Percentiles rank a stretch among this genome's conserved stretches.
Evolutionary conservation across 2,888 invertebrate genomes (phyloP).

Genomic region (Caenorhabditis sp.): DNA sequence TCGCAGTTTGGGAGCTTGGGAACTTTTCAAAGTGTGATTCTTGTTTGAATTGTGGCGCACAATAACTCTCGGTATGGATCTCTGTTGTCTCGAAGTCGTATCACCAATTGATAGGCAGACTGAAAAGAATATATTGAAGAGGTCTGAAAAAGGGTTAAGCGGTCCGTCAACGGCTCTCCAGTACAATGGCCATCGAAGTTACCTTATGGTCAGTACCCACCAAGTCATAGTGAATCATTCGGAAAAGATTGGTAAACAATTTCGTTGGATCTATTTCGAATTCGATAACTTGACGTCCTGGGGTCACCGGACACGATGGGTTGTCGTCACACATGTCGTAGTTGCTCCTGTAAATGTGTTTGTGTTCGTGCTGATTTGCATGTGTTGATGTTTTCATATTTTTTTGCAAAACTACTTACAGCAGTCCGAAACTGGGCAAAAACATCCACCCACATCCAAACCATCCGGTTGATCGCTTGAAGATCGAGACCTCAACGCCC

Average conservation of each 20-base stretch:
- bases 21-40: conserved; percentile 66
- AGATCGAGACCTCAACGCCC: conserved; percentile 78
- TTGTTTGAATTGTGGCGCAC: conserved; percentile 78
- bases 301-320: conserved; percentile 73
- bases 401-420: conserved; percentile 67
- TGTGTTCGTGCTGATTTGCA: not conserved
- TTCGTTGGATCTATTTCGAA: conserved; percentile 75
- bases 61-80: conserved; percentile 76
- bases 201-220: conserved; percentile 63
- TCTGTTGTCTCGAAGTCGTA: conserved; percentile 77
- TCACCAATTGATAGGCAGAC: conserved; percentile 77
- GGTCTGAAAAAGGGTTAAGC: not conserved
- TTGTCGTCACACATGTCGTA: conserved; percentile 75
- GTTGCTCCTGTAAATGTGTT: conserved; percentile 64
- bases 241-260: conserved; percentile 76
- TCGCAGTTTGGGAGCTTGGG: not conserved
- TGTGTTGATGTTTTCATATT: conserved; percentile 10
- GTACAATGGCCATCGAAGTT: conserved; percentile 42
- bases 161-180: conserved; percentile 32
- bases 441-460: conserved; percentile 82
- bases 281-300: conserved; percentile 79
- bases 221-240: conserved; percentile 76
- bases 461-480: conserved; percentile 79
- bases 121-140: conserved; percentile 56
- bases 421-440: conserved; percentile 78